These are phyloP conservation scores for Bellardia pandia DNA, from an alignment of 2,888 invertebrate genomes.

Conservation along the genomic window DNA sequence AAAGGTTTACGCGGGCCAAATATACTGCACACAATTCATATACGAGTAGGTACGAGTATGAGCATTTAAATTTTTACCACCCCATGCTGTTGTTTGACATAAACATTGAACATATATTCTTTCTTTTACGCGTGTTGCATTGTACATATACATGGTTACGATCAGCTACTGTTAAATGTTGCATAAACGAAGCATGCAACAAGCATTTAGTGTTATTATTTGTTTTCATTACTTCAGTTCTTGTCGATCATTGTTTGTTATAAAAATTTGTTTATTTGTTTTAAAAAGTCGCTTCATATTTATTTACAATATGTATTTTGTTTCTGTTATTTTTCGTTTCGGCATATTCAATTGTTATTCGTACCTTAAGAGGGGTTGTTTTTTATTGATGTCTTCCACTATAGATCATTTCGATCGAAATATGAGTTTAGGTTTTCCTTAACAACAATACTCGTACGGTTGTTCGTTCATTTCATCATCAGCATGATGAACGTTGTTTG, in stretches of 20 bases:
- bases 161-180: constrained; percentile 50
- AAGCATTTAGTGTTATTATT: constrained; percentile 34
- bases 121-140: constrained; percentile 29
- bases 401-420: constrained; percentile 52
- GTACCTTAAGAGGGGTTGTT: constrained; percentile 57
- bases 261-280: constrained; percentile 69
- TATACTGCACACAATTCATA: constrained; percentile 29
- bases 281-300: constrained; percentile 57
- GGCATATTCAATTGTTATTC: neutral
- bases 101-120: constrained; percentile 60
- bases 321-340: neutral
- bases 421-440: constrained; percentile 48
- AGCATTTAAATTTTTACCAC: constrained; percentile 50
- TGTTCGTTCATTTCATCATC: constrained; percentile 16
- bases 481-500: constrained; percentile 13
- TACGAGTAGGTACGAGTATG: neutral
- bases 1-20: constrained; percentile 65
- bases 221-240: constrained; percentile 57
- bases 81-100: constrained; percentile 65
- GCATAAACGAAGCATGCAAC: constrained; percentile 36
- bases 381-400: constrained; percentile 1
- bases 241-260: constrained; percentile 61
- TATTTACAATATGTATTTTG: constrained; percentile 32
- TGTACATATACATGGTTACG: neutral
- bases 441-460: neutral